Percentiles rank a stretch among this genome's conserved stretches.
These are phyloP conservation scores for Adelges cooleyi DNA, from an alignment of 1,140 invertebrate species.

Conservation along the genomic window DNA sequence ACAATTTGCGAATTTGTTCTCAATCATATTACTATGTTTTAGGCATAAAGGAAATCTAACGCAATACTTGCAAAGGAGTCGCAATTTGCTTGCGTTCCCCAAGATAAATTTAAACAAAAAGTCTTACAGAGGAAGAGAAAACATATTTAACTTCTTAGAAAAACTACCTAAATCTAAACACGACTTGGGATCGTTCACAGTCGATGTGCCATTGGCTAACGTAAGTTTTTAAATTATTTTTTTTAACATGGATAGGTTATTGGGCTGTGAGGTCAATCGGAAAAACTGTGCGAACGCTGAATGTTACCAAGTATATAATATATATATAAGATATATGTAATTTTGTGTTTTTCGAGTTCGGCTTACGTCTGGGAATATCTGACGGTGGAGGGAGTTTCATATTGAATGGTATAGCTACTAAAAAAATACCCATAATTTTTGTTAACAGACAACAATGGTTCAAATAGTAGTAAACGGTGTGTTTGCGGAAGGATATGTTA, in stretches of 20 bases:
- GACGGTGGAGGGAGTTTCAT: too few relatives aligned
- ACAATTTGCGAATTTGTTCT: too few relatives aligned
- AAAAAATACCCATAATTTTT: background rate
- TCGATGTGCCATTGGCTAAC: slow-evolving; percentile 13
- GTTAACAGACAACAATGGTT: background rate
- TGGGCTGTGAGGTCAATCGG: too few relatives aligned
- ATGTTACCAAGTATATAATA: too few relatives aligned
- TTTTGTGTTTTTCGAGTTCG: too few relatives aligned
- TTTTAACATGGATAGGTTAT: background rate
- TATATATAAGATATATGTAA: too few relatives aligned
- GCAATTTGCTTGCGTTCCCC: background rate
- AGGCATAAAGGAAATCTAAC: too few relatives aligned
- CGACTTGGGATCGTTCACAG: background rate
- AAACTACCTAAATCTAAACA: slow-evolving; percentile 16
- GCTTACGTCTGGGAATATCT: too few relatives aligned
- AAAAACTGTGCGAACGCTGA: too few relatives aligned
- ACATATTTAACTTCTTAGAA: background rate
- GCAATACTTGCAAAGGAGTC: background rate
- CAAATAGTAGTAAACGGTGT: slow-evolving; percentile 14
- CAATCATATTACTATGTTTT: too few relatives aligned
- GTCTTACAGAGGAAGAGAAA: background rate
- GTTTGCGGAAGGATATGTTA: background rate
- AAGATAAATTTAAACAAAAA: background rate
- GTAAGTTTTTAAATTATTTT: background rate
- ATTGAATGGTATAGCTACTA: too few relatives aligned